A percentile compares a stretch with the other conserved stretches of the same genome.
Evolutionary conservation across 2,113 vertebrate genomes (phyloP).

Genomic region (western clawed frog (Xenopus tropicalis)): UCB_Xtro_10.0 CM004446.2:106112001-106112500

Average conservation of each 20-base stretch:
- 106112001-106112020: constrained; percentile 66
- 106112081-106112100: constrained; percentile 76
- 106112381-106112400: constrained; percentile 52
- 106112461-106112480: constrained; percentile 20
- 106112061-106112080: constrained; percentile 68
- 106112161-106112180: constrained; percentile 70
- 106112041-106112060: constrained; percentile 63
- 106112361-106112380: constrained; percentile 55
- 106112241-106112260: constrained; percentile 58
- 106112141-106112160: constrained; percentile 67
- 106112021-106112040: constrained; percentile 66
- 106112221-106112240: constrained; percentile 55
- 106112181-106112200: constrained; percentile 58
- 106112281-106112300: constrained; percentile 61
- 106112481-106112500: constrained; percentile 27
- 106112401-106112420: constrained; percentile 51
- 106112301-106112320: constrained; percentile 72
- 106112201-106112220: constrained; percentile 62
- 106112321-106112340: constrained; percentile 57
- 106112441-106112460: constrained; percentile 48
- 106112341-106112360: constrained; percentile 60
- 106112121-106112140: constrained; percentile 68
- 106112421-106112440: constrained; percentile 49
- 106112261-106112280: constrained; percentile 57
- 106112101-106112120: constrained; percentile 78